Evolutionary conservation across 1,140 invertebrate species (phyloP), one percentile per base, ranked within the genome.

Genomic region (Chymomyza costata): DNA sequence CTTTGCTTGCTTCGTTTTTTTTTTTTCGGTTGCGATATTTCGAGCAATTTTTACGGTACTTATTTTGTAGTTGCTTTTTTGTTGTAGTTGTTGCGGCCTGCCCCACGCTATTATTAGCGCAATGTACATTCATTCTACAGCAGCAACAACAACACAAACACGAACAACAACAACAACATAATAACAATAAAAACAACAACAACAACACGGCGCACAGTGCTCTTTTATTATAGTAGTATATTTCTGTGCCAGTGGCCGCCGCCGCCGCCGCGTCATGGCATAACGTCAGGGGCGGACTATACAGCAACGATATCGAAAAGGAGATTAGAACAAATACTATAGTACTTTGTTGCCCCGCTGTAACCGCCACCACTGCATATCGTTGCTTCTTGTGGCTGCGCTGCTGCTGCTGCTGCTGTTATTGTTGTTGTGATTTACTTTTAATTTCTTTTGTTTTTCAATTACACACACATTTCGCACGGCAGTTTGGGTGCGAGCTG

Each of bases 21-120:
- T 49, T 41, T 5, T 28, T 38, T 37, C 44, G 15, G 49, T 57
- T 40, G 28, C 55, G 32, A 50, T 64, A 63, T 31, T 57, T 62
- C 68, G n/a, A n/a, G n/a, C n/a, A n/a, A n/a, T n/a, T n/a, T n/a
- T n/a, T n/a, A 65, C 62, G 48, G 69, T 74, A 74, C 60, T 74
- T 74, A 28, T 19, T 48, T 14, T 55, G 54, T 51, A 50, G 67
- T 60, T 74, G 61, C 35, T 58, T 47, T 31, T 43, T 47, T n/a
- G n/a, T 48, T 50, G 60, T 48, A 49, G 65, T 52, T 55, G 61
- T 45, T 49, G 45, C 59, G n/a, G n/a, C n/a, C n/a, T n/a, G n/a
- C n/a, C n/a, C n/a, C n/a, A n/a, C 53, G 71, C 70, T 76, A 76
- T 76, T 78, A 76, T 76, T 76, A 76, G 70, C 61, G 70, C 70